Evolutionary conservation across 2,113 vertebrate species (phyloP), one percentile per base, ranked within the genome.

Genomic region (Catharus bicknelli): DNA sequence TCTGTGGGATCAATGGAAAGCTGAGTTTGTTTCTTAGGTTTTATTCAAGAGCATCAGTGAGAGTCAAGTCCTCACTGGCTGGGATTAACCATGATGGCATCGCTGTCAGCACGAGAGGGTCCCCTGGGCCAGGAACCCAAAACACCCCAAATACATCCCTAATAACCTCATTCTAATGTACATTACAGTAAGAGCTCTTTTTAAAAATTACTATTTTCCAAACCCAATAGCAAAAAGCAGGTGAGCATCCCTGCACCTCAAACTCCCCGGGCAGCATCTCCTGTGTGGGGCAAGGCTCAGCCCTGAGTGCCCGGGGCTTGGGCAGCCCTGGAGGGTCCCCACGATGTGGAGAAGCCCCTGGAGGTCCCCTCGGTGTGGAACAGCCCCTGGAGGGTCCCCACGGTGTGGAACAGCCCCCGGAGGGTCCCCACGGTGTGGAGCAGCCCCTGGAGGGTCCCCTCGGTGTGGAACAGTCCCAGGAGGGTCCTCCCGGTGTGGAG

Each of bases 161-260:
- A 16, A 22, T 3, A 3, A 27, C 3, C 7, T 1, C 7, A 61
- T 23, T 75, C n/a, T 11, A 36, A 66, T 3, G 14, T 13, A 7
- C 67, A 40, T 78, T 8, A 20, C 10, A 7, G 1, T 3, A 27
- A 48, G 10, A 70, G 3, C 13, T 64, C 4, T 2, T 32, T 4
- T 16, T 1, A 1, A 2, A 19, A 19, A 12, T 4, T 4, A 16
- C 1, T 19, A 12, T 7, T 10, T 21, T 42, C 42, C 3, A 2
- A 64, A 83, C 30, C 8, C 34, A 8, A 12, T 18, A 1, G 6
- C 23, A 34, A 63, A 50, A 43, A 17, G 43, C 59, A 6, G 16
- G 6, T 2, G 58, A 55, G n/a, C 2, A 7, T 3, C 25, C 8
- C n/a, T 25, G 1, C 3, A 3, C 14, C 3, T 6, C 15, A 48